These are phyloP conservation scores for Tichodroma muraria DNA, from an alignment of 2,113 vertebrate species.

Conservation along the genomic window DNA sequence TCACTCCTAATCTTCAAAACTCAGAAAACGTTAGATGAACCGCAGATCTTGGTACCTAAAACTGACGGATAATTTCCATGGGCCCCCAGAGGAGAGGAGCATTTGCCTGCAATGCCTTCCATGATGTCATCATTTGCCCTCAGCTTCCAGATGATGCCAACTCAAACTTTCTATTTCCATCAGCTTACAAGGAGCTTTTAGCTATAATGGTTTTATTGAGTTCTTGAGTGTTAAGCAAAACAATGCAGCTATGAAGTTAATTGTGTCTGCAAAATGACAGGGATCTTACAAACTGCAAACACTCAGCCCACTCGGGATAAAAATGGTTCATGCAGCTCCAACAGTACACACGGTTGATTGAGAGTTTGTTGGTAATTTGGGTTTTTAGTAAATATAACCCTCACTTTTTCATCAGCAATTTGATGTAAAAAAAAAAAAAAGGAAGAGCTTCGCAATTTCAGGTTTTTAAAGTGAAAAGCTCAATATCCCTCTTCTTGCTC, in stretches of 20 bases:
- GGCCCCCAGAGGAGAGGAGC: background rate
- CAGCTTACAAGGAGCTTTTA: background rate
- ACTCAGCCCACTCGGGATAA: background rate
- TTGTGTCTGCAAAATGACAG: constrained; percentile 30
- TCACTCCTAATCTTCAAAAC: background rate
- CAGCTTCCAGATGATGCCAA: background rate
- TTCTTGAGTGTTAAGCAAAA: constrained; percentile 17
- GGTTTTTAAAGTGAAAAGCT: background rate
- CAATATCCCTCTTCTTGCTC: background rate
- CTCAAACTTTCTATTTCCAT: background rate
- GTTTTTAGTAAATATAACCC: background rate
- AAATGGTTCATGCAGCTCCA: background rate
- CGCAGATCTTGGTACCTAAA: background rate
- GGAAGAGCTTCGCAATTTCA: background rate
- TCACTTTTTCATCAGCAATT: background rate
- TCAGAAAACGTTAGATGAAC: background rate
- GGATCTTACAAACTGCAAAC: constrained; percentile 19
- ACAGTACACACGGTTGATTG: background rate
- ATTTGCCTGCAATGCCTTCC: background rate
- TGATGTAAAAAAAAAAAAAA: background rate
- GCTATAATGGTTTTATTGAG: background rate
- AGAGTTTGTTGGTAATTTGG: background rate
- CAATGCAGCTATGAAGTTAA: constrained; percentile 10
- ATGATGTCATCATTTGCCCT: background rate
- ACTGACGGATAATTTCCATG: background rate